These are phyloP conservation scores for Cheiracanthium punctorium DNA, from an alignment of 2,888 invertebrate species.

Conservation along the genomic window DNA sequence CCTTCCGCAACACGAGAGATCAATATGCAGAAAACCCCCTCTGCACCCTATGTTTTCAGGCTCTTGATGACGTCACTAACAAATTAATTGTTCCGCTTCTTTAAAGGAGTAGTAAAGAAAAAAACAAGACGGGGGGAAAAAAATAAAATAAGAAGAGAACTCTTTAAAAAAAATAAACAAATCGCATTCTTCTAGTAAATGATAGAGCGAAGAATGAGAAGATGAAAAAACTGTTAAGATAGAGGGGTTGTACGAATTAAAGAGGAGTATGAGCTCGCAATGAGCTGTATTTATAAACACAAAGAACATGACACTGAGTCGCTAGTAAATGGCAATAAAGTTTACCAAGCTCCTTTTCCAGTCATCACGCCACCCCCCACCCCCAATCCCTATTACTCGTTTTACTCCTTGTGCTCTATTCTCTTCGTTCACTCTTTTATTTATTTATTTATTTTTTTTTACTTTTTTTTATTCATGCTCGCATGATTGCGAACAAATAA, in stretches of 20 bases:
- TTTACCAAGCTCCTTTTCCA: slow-evolving; percentile 67
- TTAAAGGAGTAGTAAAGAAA: slow-evolving; percentile 38
- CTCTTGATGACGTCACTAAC: slow-evolving; percentile 63
- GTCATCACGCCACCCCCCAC: slow-evolving; percentile 29
- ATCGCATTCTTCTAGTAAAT: slow-evolving; percentile 41
- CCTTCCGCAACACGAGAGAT: background rate
- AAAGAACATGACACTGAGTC: slow-evolving; percentile 67
- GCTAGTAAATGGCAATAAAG: slow-evolving; percentile 69
- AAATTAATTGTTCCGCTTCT: slow-evolving; percentile 69
- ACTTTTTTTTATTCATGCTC: slow-evolving; percentile 50
- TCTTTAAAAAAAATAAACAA: too few species aligned
- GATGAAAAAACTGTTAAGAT: slow-evolving; percentile 53
- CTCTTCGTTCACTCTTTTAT: slow-evolving; percentile 9
- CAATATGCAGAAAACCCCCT: slow-evolving; percentile 51
- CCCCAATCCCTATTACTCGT: slow-evolving; percentile 6
- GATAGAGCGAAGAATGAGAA: slow-evolving; percentile 47
- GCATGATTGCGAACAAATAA: slow-evolving; percentile 69
- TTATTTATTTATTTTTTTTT: slow-evolving; percentile 26
- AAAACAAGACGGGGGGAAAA: slow-evolving; percentile 29
- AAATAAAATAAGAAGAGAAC: slow-evolving; percentile 25
- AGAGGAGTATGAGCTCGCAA: slow-evolving; percentile 60
- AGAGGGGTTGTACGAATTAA: slow-evolving; percentile 68
- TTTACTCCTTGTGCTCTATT: slow-evolving; percentile 13
- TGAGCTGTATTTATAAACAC: slow-evolving; percentile 69
- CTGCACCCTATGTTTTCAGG: slow-evolving; percentile 34